These are phyloP conservation scores for Monopis laevigella DNA, from an alignment of 2,888 invertebrate species.

Conservation along the genomic window DNA sequence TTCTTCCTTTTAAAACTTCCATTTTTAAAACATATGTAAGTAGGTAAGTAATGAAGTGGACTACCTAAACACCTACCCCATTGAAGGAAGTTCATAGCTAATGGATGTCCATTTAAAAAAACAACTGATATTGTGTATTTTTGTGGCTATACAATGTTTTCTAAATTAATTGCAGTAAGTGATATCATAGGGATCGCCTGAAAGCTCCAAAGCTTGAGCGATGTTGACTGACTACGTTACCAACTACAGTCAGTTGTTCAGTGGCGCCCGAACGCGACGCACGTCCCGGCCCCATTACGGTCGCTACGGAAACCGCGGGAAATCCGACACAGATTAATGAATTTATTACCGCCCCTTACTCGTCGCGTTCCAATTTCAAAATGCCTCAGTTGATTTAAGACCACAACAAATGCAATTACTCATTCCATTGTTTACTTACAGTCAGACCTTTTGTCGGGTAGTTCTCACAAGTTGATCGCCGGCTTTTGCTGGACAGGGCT, in stretches of 20 bases:
- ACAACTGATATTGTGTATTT: too few relatives aligned
- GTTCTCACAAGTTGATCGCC: conserved; percentile 14
- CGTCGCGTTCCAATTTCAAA: conserved; percentile 1
- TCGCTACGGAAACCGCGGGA: conserved; percentile 6
- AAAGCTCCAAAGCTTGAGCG: background rate
- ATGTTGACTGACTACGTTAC: conserved; percentile 1
- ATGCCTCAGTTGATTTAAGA: conserved; percentile 3
- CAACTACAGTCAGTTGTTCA: conserved; percentile 6
- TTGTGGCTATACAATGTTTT: too few relatives aligned
- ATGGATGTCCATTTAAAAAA: too few relatives aligned
- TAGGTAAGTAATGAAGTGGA: too few relatives aligned
- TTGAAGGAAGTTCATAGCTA: too few relatives aligned
- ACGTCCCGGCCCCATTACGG: background rate
- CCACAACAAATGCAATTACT: conserved; percentile 1
- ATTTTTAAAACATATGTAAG: too few relatives aligned
- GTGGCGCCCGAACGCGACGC: conserved; percentile 13
- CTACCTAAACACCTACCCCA: too few relatives aligned
- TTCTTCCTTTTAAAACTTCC: too few relatives aligned
- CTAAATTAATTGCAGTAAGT: too few relatives aligned
- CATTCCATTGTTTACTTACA: conserved; percentile 16
- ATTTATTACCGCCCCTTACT: conserved; percentile 9
- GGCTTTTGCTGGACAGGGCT: conserved; percentile 19
- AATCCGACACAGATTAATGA: conserved; percentile 10
- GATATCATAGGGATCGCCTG: background rate
- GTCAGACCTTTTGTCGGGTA: background rate